A percentile compares a stretch with the other conserved stretches of the same genome.
phyloP scores from a whole-genome alignment of 2,888 invertebrate genomes.

The Unio pictorum region DNA sequence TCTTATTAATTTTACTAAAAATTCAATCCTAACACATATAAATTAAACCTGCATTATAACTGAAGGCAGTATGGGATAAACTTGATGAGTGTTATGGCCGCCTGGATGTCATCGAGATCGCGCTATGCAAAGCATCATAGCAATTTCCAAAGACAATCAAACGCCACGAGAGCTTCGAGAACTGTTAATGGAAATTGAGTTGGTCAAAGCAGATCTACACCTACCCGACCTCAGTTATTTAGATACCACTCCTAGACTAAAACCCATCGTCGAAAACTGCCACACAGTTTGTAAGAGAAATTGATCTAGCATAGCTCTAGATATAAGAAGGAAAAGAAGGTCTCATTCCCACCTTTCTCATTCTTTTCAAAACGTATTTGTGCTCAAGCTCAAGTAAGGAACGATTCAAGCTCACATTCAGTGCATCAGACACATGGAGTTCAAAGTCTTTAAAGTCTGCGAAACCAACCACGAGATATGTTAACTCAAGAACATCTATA shows the following conservation, averaged over 20 bases:
- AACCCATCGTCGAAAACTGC: constrained; percentile 12
- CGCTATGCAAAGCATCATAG: constrained; percentile 6
- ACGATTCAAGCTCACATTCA: neutral
- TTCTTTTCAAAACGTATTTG: neutral
- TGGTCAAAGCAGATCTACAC: constrained; percentile 5
- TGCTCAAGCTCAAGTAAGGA: too few relatives aligned
- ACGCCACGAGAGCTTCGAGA: constrained; percentile 7
- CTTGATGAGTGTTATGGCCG: constrained; percentile 22
- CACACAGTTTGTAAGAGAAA: constrained; percentile 15
- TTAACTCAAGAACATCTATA: too few relatives aligned
- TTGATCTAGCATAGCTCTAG: constrained; percentile 9
- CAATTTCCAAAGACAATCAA: constrained; percentile 8
- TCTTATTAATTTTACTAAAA: too few relatives aligned
- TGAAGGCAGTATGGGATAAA: constrained; percentile 16
- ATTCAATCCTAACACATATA: constrained; percentile 7
- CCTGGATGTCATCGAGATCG: constrained; percentile 20
- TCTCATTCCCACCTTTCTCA: constrained; percentile 13
- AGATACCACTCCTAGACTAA: constrained; percentile 13
- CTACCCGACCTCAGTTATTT: constrained; percentile 7
- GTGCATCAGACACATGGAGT: neutral
- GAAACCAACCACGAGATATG: too few relatives aligned
- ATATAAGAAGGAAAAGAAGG: constrained; percentile 9
- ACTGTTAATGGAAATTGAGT: constrained; percentile 6
- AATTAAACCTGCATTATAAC: constrained; percentile 8
- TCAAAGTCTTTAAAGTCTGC: too few relatives aligned